Base-by-base conservation (phyloP, 2,113 vertebrate species). In the Numenius arquata region DNA sequence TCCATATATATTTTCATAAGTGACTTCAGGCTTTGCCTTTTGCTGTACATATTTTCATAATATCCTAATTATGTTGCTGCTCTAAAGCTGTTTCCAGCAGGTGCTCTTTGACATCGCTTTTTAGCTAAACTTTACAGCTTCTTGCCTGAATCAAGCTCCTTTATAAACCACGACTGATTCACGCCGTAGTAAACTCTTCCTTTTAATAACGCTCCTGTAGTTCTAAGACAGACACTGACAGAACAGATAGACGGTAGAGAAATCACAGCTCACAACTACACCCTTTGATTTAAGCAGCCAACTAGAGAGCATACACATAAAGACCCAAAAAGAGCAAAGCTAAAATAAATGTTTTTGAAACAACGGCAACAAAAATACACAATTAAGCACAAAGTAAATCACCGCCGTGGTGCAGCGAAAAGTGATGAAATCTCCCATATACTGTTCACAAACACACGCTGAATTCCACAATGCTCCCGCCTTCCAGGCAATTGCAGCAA, bases 221-320 rank as follows among this genome's bases (percentile, higher is more conserved):
- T 82, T 93, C 48, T 70, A 72, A 76, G 65, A 89, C 52, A 94
- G 68, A 93, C 65, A 88, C 58, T 82, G 91, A 79, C 86, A 95
- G 47, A 84, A 94, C 40, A 91, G 70, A 59, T 73, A 84, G 95
- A 85, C 88, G 45, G 40, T 13, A 89, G 63, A 89, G 59, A 95
- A 81, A 93, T 75, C 91, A 85, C 63, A 95, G n/a, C 71, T 89
- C 77, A 76, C 59, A 53, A 70, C 78, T 61, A 67, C 6, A 18
- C 6, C 26, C 62, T 92, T 87, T 70, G 61, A 94, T 88, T 97
- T 85, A 95, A 84, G 71, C 27, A 89, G 82, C 74, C 55, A 94
- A 32, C n/a, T 71, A 82, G 67, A 70, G 8, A 41, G 19, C 3
- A 48, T 8, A 83, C 55, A 27, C 70, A 30, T 32, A 41, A 80